A percentile compares a stretch with the other conserved stretches of the same genome.
Evolutionary conservation across 2,888 invertebrate genomes (phyloP).

Genomic region (Scrobipalpa costella): DNA sequence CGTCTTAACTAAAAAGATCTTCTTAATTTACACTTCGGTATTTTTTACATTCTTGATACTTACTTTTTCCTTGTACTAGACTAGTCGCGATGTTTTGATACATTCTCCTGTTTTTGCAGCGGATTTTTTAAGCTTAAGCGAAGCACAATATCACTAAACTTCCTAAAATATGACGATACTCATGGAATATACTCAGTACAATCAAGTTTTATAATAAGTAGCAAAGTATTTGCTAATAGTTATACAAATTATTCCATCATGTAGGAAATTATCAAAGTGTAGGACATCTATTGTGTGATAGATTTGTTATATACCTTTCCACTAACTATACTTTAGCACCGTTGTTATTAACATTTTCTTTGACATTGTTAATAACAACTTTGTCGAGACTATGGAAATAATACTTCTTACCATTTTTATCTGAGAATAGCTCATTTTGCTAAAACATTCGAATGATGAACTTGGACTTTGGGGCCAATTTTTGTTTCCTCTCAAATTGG

Average conservation of each 20-base stretch:
- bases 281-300: conserved; percentile 19
- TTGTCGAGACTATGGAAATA: background rate
- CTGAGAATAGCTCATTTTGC: conserved; percentile 6
- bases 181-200: conserved; percentile 6
- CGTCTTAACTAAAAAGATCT: conserved; percentile 36
- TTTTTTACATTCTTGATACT: background rate
- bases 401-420: background rate
- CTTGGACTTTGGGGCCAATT: conserved; percentile 6
- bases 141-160: conserved; percentile 22
- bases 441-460: background rate
- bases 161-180: background rate
- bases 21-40: conserved; percentile 22
- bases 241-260: background rate
- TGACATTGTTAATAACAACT: background rate
- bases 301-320: conserved; percentile 26
- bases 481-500: background rate
- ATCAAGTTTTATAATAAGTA: background rate
- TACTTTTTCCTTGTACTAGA: background rate
- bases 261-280: background rate
- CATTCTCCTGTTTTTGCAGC: conserved; percentile 25
- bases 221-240: background rate
- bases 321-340: background rate
- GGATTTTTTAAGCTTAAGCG: conserved; percentile 26
- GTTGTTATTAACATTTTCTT: background rate
- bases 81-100: conserved; percentile 7